Evolutionary conservation across 1,140 invertebrate species (phyloP).

Genomic region (Papilio xuthus): DNA sequence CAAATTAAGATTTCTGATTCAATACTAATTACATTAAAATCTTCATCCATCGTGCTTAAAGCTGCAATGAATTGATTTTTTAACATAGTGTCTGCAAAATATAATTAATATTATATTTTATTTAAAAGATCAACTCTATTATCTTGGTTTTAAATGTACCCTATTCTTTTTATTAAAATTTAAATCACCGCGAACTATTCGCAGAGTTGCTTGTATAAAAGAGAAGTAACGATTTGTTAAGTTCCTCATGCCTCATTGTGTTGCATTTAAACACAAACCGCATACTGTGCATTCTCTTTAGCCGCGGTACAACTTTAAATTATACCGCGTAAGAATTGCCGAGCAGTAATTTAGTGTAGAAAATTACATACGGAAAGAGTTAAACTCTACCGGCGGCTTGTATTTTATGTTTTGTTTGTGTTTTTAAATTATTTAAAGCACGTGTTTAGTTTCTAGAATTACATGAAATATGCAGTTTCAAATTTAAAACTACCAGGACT

Average conservation of each 20-base stretch:
- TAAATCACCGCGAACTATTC: background rate
- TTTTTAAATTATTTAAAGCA: background rate
- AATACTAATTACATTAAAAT: too few species aligned
- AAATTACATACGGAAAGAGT: conserved; percentile 16
- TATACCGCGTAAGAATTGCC: conserved; percentile 8
- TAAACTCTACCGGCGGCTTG: background rate
- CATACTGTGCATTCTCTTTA: conserved; percentile 17
- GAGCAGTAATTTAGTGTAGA: background rate
- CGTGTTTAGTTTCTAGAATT: background rate
- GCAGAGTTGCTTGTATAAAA: background rate
- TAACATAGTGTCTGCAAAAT: too few species aligned
- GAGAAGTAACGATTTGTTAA: conserved; percentile 4
- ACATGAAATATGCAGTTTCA: background rate
- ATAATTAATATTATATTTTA: too few species aligned
- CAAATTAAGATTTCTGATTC: too few species aligned
- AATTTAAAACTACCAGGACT: too few species aligned
- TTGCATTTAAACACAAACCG: conserved; percentile 26
- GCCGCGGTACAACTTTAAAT: conserved; percentile 12
- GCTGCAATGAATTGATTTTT: background rate
- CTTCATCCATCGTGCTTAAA: too few species aligned
- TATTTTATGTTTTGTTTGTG: background rate
- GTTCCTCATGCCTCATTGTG: conserved; percentile 22
- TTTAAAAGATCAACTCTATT: background rate
- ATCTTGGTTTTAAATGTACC: too few species aligned
- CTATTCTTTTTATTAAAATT: background rate